phyloP scores from a whole-genome alignment of 2,113 vertebrate species.

The Glareola pratincola region DNA sequence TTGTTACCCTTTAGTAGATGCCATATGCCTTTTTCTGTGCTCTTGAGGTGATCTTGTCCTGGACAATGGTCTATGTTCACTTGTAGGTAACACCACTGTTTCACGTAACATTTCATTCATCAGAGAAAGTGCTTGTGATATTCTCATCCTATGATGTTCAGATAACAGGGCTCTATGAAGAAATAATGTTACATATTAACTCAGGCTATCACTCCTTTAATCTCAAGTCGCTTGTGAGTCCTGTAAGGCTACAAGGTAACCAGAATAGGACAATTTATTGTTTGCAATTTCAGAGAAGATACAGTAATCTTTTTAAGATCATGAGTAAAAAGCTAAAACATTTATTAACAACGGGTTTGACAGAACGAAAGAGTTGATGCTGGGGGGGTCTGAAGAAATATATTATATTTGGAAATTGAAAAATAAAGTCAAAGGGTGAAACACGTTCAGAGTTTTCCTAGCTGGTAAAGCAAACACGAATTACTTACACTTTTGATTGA shows the following conservation, averaged over 20 bases:
- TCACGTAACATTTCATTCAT: slow-evolving; percentile 78
- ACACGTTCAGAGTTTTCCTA: neutral
- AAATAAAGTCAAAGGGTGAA: neutral
- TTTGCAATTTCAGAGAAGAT: neutral
- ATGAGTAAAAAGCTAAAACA: neutral
- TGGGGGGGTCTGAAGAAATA: accelerated
- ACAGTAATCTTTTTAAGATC: neutral
- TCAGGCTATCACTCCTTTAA: neutral
- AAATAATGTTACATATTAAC: neutral
- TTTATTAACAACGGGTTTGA: neutral
- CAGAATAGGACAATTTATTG: neutral
- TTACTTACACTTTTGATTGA: neutral
- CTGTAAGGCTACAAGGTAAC: neutral
- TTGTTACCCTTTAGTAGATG: slow-evolving; percentile 55
- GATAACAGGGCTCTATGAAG: slow-evolving; percentile 74
- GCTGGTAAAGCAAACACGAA: neutral
- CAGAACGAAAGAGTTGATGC: neutral
- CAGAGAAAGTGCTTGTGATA: slow-evolving; percentile 80
- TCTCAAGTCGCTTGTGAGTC: neutral
- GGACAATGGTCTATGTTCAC: neutral
- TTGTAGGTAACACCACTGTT: slow-evolving; percentile 22
- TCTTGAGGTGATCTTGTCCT: neutral
- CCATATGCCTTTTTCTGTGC: neutral
- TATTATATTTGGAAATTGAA: neutral
- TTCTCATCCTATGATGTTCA: slow-evolving; percentile 80